Evolutionary conservation across 2,888 invertebrate genomes (phyloP), one percentile per base, ranked within the genome.

Genomic region (Apomyelois bistriatella): DNA sequence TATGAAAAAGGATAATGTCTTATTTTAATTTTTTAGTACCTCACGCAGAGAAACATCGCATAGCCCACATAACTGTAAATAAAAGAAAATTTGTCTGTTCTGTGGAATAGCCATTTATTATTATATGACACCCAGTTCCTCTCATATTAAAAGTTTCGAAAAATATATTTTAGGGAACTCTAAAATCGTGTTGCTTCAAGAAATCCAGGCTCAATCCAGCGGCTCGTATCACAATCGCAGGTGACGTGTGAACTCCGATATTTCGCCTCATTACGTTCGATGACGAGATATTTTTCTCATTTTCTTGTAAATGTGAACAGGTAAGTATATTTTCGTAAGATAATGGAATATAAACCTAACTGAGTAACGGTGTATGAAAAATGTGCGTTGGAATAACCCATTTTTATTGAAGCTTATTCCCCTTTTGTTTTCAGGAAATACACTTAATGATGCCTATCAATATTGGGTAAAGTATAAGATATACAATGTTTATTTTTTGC

Each of bases 161-260:
- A n/a, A n/a, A n/a, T n/a, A n/a, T n/a, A n/a, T n/a, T n/a, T n/a
- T n/a, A n/a, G n/a, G n/a, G n/a, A n/a, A n/a, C n/a, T n/a, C n/a
- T n/a, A n/a, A n/a, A n/a, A n/a, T n/a, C n/a, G n/a, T n/a, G n/a
- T n/a, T n/a, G n/a, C n/a, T n/a, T 22, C 22, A 22, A 22, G 22
- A 5, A 22, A 22, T 22, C 22, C n/a, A n/a, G n/a, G n/a, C n/a
- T n/a, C n/a, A n/a, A n/a, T n/a, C n/a, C n/a, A n/a, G n/a, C n/a
- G n/a, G n/a, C 38, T 10, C 15, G 30, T 43, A 13, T 13, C 13
- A 5, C 41, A 28, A 37, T 43, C 16, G 52, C 54, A 61, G 63
- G 50, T 64, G 75, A 60, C 61, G 78, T 75, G 79, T 76, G 60
- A 79, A 78, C 64, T 56, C 65, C 66, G 79, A 79, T 79, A 79